Evolutionary conservation across 2,888 invertebrate genomes (phyloP), one percentile per base, ranked within the genome.

Genomic region (Blastobasis adustella): DNA sequence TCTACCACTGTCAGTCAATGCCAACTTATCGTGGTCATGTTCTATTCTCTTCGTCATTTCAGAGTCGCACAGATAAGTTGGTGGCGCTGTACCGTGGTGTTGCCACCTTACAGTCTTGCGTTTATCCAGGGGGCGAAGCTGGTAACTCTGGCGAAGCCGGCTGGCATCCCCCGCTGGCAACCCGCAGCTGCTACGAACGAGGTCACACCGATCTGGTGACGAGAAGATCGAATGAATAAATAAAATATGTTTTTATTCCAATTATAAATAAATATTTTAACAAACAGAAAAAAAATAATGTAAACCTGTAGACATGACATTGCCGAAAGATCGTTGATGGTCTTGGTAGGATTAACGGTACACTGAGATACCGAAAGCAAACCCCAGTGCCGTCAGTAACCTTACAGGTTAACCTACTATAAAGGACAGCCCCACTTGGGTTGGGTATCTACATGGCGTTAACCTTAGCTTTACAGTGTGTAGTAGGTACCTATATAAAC

Each of bases 131-230:
- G 36, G 37, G 51, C 7, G 54, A 58, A 64, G 38, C 62, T 58
- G 38, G 64, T 62, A 41, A 63, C 62, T n/a, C 69, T 55, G n/a
- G 61, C 61, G 49, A 63, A 66, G 2, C 57, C 63, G 9, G 61
- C 58, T 2, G 62, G 63, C 7, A 54, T 49, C 4, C 60, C 61
- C n/a, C 50, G 46, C 47, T 61, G 52, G 51, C 69, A 67, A 46
- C 64, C 65, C 36, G 52, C 53, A 5, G 54, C 49, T 4, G 58
- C 52, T 5, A 58, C 60, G 55, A 68, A 66, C 8, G 61, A 61
- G 4, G 59, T 52, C 23, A 63, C 56, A 5, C 65, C 63, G 39
- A 66, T 58, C 66, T 66, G 60, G 23, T 23, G 23, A 60, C 37
- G 37, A 57, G 4, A 7, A 46, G 7, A 37, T 36, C 1, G 10